Evolutionary conservation across 1,140 invertebrate genomes (phyloP).

Genomic region (Macrosteles quadrilineatus): DNA sequence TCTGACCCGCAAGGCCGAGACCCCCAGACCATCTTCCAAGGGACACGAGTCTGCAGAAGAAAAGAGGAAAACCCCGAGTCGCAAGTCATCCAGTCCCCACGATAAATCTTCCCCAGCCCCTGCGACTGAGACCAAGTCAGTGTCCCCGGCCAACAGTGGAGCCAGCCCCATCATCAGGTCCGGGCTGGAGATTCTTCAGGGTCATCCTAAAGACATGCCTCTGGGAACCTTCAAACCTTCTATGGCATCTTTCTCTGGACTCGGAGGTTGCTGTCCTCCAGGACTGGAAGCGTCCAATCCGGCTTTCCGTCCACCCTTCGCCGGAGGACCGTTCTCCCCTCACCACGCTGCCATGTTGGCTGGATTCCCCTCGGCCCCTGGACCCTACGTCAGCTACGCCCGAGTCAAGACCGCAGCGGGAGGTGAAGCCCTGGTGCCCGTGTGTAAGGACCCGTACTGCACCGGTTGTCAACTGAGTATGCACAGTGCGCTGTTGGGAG

Average conservation of each 20-base stretch:
- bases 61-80: slow-evolving; percentile 55
- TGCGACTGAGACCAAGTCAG: slow-evolving; percentile 48
- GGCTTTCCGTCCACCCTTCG: slow-evolving; percentile 69
- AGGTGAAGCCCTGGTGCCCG: slow-evolving; percentile 85
- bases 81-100: slow-evolving; percentile 57
- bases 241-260: slow-evolving; percentile 59
- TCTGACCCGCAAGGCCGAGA: slow-evolving; percentile 65
- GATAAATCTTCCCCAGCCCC: slow-evolving; percentile 54
- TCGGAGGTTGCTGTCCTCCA: slow-evolving; percentile 61
- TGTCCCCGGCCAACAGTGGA: slow-evolving; percentile 31
- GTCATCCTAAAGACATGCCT: slow-evolving; percentile 69
- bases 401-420: slow-evolving; percentile 88
- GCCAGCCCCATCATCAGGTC: slow-evolving; percentile 82
- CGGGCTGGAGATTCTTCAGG: slow-evolving; percentile 80
- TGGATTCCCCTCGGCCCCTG: slow-evolving; percentile 65
- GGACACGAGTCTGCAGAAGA: slow-evolving; percentile 58
- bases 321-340: slow-evolving; percentile 73
- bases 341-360: slow-evolving; percentile 63
- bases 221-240: slow-evolving; percentile 60
- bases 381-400: slow-evolving; percentile 83
- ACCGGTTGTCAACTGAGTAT: slow-evolving; percentile 90
- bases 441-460: slow-evolving; percentile 95
- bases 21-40: slow-evolving; percentile 65
- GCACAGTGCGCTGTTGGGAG: slow-evolving; percentile 73
- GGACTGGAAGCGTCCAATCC: slow-evolving; percentile 74